Evolutionary conservation across 2,797 vertebrate genomes (phyloP).

Genomic region (Eulemur albifrons): DNA sequence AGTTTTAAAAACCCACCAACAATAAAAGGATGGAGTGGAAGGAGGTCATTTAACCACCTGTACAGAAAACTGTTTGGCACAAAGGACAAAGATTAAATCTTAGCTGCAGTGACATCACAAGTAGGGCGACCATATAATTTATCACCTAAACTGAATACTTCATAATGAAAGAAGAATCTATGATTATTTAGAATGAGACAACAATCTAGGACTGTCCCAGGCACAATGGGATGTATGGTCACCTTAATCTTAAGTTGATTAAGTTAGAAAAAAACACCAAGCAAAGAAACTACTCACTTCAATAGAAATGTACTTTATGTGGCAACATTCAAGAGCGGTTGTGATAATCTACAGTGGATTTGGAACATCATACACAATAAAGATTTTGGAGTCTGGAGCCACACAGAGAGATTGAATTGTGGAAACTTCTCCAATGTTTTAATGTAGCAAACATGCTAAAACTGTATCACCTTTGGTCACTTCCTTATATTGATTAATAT

Average conservation of each 20-base stretch:
- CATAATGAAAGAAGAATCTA: neutral
- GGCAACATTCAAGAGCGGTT: neutral
- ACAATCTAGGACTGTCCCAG: neutral
- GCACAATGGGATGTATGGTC: neutral
- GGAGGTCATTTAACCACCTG: neutral
- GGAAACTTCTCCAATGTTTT: neutral
- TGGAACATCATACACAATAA: neutral
- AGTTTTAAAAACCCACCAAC: neutral
- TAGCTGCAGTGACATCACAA: neutral
- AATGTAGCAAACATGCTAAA: neutral
- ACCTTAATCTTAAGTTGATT: neutral
- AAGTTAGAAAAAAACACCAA: neutral
- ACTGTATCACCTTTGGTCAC: neutral
- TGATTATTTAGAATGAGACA: neutral
- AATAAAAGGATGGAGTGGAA: neutral
- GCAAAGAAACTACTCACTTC: neutral
- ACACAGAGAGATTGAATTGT: neutral
- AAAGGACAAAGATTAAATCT: neutral
- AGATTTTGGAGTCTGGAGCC: neutral
- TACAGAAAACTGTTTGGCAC: neutral
- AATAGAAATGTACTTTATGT: neutral
- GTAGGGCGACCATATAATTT: neutral
- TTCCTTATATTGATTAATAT: neutral
- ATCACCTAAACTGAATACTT: neutral
- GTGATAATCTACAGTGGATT: neutral